Evolutionary conservation across 2,113 vertebrate species (phyloP).

Genomic region (Ciconia maguari): DNA sequence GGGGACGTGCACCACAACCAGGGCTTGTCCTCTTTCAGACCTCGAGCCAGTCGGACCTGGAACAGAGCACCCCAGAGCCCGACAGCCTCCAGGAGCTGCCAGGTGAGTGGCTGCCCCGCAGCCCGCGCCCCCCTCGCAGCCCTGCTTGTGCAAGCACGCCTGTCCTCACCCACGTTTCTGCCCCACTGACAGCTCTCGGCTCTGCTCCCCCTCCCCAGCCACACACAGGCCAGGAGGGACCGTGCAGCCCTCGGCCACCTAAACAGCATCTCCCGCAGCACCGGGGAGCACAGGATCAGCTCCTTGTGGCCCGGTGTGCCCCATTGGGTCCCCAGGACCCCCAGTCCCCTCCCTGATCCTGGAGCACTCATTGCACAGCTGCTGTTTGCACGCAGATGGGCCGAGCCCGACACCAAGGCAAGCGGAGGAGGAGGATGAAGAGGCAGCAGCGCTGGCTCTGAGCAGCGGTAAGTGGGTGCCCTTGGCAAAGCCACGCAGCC

Average conservation of each 20-base stretch:
- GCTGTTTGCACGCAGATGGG: not conserved
- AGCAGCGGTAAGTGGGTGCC: not conserved
- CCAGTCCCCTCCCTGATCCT: not conserved
- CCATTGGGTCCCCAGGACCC: not conserved
- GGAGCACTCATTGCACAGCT: rapidly evolving
- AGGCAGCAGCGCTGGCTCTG: rapidly evolving
- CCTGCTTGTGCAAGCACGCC: rapidly evolving
- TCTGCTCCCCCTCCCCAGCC: not conserved
- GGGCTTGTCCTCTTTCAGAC: conserved; percentile 52
- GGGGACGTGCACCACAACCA: rapidly evolving
- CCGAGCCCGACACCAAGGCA: rapidly evolving
- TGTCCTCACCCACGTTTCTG: rapidly evolving
- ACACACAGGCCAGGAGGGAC: rapidly evolving
- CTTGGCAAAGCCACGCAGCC: not conserved
- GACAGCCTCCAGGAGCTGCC: not conserved
- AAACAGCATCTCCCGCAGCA: not conserved
- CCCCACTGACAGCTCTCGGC: not conserved
- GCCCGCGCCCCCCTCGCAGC: not conserved
- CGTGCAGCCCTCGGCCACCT: rapidly evolving
- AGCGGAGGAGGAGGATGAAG: not conserved
- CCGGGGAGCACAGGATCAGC: not conserved
- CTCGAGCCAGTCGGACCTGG: conserved; percentile 75
- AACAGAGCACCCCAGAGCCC: conserved; percentile 58
- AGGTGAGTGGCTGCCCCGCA: not conserved
- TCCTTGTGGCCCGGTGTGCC: not conserved